These are phyloP conservation scores for Takifugu ocellatus DNA, from an alignment of 2,797 vertebrate species.

Conservation along the genomic window DNA sequence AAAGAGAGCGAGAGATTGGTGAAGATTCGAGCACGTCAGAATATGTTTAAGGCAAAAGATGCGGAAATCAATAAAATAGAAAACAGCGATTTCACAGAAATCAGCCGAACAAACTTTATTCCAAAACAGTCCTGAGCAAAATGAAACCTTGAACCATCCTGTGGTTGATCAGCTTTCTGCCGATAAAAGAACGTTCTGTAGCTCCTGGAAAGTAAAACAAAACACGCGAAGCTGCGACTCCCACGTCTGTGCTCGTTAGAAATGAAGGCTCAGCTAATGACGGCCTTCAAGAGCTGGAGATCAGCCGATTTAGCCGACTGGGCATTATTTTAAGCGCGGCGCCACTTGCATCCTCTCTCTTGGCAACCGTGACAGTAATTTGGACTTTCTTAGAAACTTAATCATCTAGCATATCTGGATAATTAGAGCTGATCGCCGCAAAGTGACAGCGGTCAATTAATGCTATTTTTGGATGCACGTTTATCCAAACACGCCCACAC, in stretches of 20 bases:
- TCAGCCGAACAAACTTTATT: too few species aligned
- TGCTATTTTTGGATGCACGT: constrained; percentile 16
- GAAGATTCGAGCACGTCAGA: too few species aligned
- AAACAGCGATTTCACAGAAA: too few species aligned
- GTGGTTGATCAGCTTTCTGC: too few species aligned
- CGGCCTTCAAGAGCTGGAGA: not conserved
- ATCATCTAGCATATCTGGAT: constrained; percentile 23
- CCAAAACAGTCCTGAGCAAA: too few species aligned
- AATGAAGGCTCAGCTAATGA: not conserved
- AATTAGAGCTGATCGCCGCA: constrained; percentile 32
- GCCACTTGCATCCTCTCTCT: not conserved
- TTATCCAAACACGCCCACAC: constrained; percentile 21
- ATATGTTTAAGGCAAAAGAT: too few species aligned
- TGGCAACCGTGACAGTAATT: constrained; percentile 2
- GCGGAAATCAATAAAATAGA: too few species aligned
- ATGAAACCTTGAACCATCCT: too few species aligned
- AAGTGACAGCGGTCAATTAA: constrained; percentile 30
- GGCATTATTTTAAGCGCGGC: not conserved
- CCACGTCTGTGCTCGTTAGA: not conserved
- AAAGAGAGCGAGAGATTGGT: too few species aligned
- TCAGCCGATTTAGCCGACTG: not conserved
- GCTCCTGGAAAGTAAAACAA: too few species aligned
- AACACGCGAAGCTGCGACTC: not conserved
- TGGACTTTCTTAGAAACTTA: constrained; percentile 21
- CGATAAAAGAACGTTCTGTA: too few species aligned